A percentile compares a stretch with the other conserved stretches of the same genome.
phyloP scores from a whole-genome alignment of 2,888 invertebrate species.

The Chromoteleia sp. region DNA sequence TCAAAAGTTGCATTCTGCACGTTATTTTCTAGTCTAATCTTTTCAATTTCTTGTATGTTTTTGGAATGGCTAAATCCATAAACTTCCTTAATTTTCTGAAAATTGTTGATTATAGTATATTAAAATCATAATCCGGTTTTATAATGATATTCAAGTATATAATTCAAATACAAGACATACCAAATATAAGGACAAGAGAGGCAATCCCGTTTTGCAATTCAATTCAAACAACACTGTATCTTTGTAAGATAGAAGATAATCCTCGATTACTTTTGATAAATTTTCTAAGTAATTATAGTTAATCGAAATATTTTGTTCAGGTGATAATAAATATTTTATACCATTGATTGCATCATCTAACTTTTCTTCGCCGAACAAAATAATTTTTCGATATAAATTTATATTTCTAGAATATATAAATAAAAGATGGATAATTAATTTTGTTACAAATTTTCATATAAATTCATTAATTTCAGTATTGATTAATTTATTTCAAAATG shows the following conservation, averaged over 20 bases:
- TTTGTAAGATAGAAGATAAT: constrained; percentile 12
- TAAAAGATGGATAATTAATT: too few relatives aligned
- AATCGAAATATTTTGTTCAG: neutral
- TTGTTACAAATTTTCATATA: neutral
- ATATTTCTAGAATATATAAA: constrained; percentile 7
- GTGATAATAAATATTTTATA: neutral
- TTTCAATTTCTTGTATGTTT: constrained; percentile 3
- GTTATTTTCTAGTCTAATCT: neutral
- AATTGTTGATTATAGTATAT: neutral
- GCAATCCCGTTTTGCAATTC: constrained; percentile 13
- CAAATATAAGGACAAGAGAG: constrained; percentile 10
- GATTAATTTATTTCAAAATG: too few relatives aligned
- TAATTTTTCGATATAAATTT: neutral
- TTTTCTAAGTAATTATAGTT: constrained; percentile 14
- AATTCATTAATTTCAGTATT: neutral
- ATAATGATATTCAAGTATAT: too few relatives aligned
- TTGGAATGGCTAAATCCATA: constrained; percentile 1
- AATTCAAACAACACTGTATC: constrained; percentile 36
- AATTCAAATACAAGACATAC: constrained; percentile 5
- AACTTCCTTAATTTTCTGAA: constrained; percentile 26
- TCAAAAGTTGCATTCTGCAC: constrained; percentile 18
- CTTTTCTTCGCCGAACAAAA: constrained; percentile 23
- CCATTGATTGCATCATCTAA: neutral
- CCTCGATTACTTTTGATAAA: neutral
- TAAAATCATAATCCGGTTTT: neutral